Conservation (phyloP, 2,797 vertebrate species). For the Rhinella marina region DNA sequence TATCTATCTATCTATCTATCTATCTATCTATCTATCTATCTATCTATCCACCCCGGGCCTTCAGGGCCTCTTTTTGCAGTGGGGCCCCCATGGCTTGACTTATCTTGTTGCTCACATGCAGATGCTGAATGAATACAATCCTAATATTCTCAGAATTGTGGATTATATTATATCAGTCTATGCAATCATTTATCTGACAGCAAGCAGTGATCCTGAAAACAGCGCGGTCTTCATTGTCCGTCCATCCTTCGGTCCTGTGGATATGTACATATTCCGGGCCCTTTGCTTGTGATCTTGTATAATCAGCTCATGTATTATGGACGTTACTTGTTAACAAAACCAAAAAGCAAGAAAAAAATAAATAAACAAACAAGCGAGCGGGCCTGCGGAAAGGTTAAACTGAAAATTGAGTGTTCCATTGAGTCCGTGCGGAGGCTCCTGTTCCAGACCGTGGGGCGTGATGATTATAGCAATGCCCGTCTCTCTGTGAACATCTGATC, state of each 20-base stretch:
- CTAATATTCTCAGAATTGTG: background rate
- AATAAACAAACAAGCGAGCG: no score
- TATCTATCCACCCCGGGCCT: no score
- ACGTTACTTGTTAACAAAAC: background rate
- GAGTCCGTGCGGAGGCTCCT: background rate
- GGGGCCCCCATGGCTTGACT: no score
- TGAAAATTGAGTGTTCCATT: background rate
- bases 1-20: no score
- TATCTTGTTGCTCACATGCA: no score
- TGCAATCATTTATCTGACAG: background rate
- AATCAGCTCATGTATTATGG: background rate
- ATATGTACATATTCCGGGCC: background rate
- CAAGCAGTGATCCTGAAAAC: background rate
- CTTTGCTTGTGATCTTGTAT: background rate
- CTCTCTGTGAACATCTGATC: slow-evolving; percentile 23
- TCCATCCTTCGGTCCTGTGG: background rate
- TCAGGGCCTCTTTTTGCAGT: no score
- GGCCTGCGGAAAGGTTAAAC: background rate
- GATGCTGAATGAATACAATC: no score
- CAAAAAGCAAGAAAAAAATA: no score
- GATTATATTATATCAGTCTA: background rate
- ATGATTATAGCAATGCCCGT: slow-evolving; percentile 5
- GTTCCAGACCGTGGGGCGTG: background rate
- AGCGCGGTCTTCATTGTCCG: background rate
- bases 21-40: no score